These are phyloP conservation scores for Neogobius melanostomus DNA, from an alignment of 2,113 vertebrate genomes.

Conservation along the genomic window DNA sequence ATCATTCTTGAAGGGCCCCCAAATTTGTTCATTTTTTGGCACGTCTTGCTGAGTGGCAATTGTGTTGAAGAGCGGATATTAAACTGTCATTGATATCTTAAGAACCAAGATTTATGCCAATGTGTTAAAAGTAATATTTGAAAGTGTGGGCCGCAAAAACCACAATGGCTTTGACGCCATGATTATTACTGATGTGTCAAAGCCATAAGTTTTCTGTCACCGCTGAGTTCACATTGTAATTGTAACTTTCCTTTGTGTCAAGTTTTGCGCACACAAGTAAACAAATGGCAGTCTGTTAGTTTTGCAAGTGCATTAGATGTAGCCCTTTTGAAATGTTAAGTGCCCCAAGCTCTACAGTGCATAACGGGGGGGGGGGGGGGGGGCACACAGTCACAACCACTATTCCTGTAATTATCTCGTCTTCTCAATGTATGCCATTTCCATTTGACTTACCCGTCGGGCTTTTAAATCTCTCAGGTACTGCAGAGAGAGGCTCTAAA, in stretches of 20 bases:
- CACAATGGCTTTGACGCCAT: background rate
- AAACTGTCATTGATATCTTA: background rate
- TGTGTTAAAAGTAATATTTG: background rate
- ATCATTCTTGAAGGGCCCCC: background rate
- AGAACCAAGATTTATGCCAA: background rate
- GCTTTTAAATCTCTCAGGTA: conserved; percentile 39
- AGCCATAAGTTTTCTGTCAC: background rate
- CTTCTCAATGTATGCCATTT: conserved; percentile 4
- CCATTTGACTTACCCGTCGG: conserved; percentile 5
- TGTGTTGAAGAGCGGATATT: background rate
- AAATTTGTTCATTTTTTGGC: conserved; percentile 1
- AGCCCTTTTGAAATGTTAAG: conserved; percentile 20
- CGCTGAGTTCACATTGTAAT: conserved; percentile 7
- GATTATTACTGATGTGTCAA: background rate
- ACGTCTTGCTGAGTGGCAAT: background rate
- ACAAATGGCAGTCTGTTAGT: conserved; percentile 18
- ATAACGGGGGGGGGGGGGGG: conserved; percentile 43
- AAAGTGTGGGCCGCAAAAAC: background rate
- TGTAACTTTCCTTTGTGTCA: background rate
- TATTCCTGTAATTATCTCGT: conserved; percentile 38
- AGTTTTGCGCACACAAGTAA: background rate
- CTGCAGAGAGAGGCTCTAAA: conserved; percentile 3
- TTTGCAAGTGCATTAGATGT: background rate
- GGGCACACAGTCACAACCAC: conserved; percentile 25
- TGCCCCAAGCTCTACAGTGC: conserved; percentile 14